Evolutionary conservation across 2,113 vertebrate species (phyloP).

Genomic region (Furnarius figulus): DNA sequence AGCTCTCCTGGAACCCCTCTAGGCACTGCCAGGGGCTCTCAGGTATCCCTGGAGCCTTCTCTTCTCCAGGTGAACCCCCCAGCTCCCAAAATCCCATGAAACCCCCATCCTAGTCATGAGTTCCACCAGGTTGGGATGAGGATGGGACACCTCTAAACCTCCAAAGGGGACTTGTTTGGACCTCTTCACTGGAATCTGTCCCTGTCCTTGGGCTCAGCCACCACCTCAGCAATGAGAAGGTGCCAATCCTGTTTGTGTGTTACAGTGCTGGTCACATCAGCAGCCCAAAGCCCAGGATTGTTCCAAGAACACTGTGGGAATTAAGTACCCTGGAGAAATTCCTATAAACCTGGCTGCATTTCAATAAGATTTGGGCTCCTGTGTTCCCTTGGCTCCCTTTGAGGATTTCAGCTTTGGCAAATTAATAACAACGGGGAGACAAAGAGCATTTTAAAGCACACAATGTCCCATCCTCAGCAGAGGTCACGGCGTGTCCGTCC

Average conservation of each 20-base stretch:
- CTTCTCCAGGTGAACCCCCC: background rate
- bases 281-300: background rate
- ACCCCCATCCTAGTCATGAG: fast-evolving
- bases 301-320: background rate
- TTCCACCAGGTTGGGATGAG: background rate
- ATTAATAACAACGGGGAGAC: background rate
- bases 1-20: background rate
- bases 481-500: background rate
- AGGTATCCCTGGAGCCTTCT: background rate
- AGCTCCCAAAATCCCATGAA: background rate
- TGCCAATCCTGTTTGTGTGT: background rate
- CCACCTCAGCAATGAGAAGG: background rate
- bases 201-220: background rate
- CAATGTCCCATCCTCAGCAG: background rate
- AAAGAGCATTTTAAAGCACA: background rate
- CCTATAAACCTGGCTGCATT: background rate
- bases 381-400: background rate
- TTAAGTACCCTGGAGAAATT: background rate
- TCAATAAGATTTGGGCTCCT: background rate
- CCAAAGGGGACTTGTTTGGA: background rate
- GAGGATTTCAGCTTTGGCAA: background rate
- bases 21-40: background rate
- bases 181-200: fast-evolving
- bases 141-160: background rate
- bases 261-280: background rate